These are phyloP conservation scores for Poeciliopsis gracilis DNA, from an alignment of 2,797 vertebrate genomes.

Conservation along the genomic window DNA sequence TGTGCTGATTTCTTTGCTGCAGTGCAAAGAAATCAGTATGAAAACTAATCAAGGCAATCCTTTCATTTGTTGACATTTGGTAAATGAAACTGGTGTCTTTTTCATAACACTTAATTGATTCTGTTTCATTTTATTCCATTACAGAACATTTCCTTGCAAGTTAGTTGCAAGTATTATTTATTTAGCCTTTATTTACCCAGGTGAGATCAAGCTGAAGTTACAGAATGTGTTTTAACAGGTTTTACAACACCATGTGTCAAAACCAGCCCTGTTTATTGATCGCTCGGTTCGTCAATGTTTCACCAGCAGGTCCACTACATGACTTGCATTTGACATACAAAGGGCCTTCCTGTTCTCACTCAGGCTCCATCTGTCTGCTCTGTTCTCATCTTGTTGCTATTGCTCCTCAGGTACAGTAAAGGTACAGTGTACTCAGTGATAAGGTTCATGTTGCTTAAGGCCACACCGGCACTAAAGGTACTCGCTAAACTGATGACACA, in stretches of 20 bases:
- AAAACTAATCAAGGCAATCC: not conserved
- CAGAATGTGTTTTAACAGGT: not conserved
- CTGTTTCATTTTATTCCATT: not conserved
- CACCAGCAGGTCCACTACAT: not conserved
- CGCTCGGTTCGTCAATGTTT: conserved; percentile 12
- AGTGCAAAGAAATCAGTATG: not conserved
- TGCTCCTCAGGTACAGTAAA: conserved; percentile 22
- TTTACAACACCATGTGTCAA: not conserved
- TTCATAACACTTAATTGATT: not conserved
- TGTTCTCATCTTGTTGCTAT: not conserved
- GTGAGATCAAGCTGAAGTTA: not conserved
- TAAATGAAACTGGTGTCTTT: not conserved
- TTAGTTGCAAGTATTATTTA: not conserved
- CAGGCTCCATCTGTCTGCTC: conserved; percentile 10
- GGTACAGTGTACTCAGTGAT: conserved; percentile 10
- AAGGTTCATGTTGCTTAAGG: conserved; percentile 9
- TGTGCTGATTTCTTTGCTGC: no score
- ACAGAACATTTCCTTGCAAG: no score
- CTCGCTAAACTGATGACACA: not conserved
- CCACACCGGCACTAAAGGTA: not conserved
- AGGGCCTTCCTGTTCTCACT: conserved; percentile 1
- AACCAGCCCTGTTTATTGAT: conserved; percentile 9
- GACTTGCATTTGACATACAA: conserved; percentile 10
- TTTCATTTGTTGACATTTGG: not conserved
- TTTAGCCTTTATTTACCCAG: not conserved